These are phyloP conservation scores for Argyresthia goedartella DNA, from an alignment of 2,888 invertebrate species.

Conservation along the genomic window DNA sequence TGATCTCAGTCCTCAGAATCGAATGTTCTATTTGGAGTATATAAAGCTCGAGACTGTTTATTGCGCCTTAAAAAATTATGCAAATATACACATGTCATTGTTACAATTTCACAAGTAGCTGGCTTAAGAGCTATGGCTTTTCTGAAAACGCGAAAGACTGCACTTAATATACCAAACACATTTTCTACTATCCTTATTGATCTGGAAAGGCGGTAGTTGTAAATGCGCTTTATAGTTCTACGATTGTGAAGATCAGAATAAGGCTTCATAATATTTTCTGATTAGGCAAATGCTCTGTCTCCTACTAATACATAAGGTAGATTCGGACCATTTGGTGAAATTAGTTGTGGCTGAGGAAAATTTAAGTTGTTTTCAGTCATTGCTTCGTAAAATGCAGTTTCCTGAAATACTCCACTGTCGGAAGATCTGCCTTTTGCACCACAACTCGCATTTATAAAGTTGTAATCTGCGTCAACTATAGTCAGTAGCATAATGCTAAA, in stretches of 20 bases:
- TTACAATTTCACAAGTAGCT: neutral
- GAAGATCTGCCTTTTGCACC: conserved; percentile 13
- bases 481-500: conserved; percentile 20
- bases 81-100: conserved; percentile 4
- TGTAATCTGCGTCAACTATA: conserved; percentile 15
- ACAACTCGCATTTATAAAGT: conserved; percentile 13
- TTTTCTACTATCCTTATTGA: neutral
- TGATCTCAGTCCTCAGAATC: neutral
- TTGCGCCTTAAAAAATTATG: conserved; percentile 8
- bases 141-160: neutral
- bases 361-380: neutral
- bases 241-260: neutral
- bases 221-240: neutral
- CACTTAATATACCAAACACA: neutral
- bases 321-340: neutral
- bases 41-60: neutral
- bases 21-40: neutral
- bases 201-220: neutral
- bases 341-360: neutral
- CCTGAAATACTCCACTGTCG: conserved; percentile 12
- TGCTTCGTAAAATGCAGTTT: conserved; percentile 6
- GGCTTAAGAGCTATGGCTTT: conserved; percentile 2
- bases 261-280: neutral
- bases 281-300: neutral
- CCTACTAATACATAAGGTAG: neutral